Conservation (phyloP, 2,888 invertebrate genomes). For the Thysanoteuthis rhombus region DNA sequence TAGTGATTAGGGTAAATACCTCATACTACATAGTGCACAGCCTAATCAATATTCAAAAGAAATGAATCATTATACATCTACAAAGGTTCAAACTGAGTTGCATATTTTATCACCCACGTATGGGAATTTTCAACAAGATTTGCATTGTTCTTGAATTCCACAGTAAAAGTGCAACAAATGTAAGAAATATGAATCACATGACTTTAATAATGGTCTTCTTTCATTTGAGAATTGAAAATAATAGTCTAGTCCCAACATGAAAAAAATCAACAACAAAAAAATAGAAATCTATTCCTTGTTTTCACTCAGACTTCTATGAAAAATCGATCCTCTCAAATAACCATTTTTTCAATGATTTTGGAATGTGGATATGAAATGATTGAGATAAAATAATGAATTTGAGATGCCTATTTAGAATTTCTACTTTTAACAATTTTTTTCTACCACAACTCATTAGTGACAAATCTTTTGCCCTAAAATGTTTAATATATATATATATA, state of each 20-base stretch:
- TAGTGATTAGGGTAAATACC: not conserved
- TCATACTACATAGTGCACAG: not conserved
- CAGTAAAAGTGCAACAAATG: not conserved
- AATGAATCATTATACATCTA: not conserved
- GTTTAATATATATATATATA: too few species aligned
- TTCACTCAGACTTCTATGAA: not conserved
- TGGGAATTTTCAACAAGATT: not conserved
- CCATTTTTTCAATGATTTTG: not conserved
- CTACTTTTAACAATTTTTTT: too few species aligned
- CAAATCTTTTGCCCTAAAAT: too few species aligned
- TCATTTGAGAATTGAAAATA: not conserved
- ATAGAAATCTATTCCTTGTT: slow-evolving; percentile 12
- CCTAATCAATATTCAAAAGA: not conserved
- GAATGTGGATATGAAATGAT: not conserved
- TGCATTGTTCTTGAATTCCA: not conserved
- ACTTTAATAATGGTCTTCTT: not conserved
- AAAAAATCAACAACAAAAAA: not conserved
- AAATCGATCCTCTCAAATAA: not conserved
- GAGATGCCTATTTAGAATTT: too few species aligned
- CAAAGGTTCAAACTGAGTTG: not conserved
- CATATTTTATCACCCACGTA: not conserved
- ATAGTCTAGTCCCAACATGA: not conserved
- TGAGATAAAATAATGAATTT: not conserved
- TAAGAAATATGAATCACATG: not conserved
- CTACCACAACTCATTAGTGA: too few species aligned